Evolutionary conservation across 2,113 vertebrate species (phyloP), one percentile per base, ranked within the genome.

Genomic region (Poecilia latipinna): DNA sequence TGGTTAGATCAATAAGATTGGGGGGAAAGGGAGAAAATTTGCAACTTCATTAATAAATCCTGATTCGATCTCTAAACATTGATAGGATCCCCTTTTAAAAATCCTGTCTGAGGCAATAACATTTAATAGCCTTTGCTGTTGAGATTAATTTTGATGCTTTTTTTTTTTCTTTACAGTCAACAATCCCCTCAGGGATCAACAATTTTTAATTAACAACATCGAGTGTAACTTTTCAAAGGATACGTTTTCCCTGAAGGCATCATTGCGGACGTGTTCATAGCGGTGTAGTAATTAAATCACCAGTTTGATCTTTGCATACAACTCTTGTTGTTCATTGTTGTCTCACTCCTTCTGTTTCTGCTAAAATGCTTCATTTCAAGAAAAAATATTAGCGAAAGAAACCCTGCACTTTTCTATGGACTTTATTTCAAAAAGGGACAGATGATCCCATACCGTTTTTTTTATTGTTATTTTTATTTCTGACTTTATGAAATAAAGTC

Each of bases 171-270:
- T 29, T 64, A 81, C 51, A 63, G 74, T 78, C 60, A 74, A n/a
- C 29, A 70, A 66, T 74, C 66, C 73, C 87, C 78, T 83, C 74
- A 61, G 80, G 86, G 82, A 86, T 91, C 72, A 84, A 82, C 77
- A 86, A 48, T 75, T 80, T 87, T 87, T 90, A 90, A 92, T 88
- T 78, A 89, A 85, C 71, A 79, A 75, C 65, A 82, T 69, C 28
- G 69, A 77, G 66, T 67, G 5, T 61, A 76, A 51, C 39, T 80
- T 82, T 77, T 79, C 19, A 7, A 71, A 77, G 67, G 44, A 85
- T 82, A 69, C 60, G 32, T 78, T 85, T 82, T 67, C 66, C 75
- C 82, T 68, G 31, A 28, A 72, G 79, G 72, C 42, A 69, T 61
- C 39, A 24, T 61, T 5, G 17, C 63, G 48, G 67, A 64, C 65